phyloP scores from a whole-genome alignment of 2,113 vertebrate species.

The Anthoscopus minutus region DNA sequence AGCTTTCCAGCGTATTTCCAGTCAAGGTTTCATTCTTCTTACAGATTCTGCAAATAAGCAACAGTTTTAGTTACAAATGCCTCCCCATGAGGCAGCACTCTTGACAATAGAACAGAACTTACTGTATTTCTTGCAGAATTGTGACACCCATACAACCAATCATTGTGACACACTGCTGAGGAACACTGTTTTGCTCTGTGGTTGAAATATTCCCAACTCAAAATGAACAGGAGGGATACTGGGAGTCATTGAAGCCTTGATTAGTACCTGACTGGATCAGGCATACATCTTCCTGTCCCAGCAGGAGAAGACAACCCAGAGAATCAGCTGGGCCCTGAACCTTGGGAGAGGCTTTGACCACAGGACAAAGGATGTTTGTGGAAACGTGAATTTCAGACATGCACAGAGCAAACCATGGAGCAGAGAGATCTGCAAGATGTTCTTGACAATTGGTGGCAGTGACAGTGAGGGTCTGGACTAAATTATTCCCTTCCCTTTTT shows the following conservation, averaged over 20 bases:
- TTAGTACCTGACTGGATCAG: conserved; percentile 15
- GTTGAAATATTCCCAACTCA: conserved; percentile 31
- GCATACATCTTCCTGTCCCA: background rate
- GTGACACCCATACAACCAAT: conserved; percentile 50
- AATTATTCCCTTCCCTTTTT: background rate
- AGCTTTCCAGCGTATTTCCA: conserved; percentile 61
- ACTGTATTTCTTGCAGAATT: conserved; percentile 53
- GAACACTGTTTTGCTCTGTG: conserved; percentile 23
- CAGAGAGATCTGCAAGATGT: background rate
- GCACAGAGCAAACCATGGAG: accelerated
- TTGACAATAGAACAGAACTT: conserved; percentile 30
- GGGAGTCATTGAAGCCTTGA: conserved; percentile 36
- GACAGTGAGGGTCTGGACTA: background rate
- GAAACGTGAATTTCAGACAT: background rate
- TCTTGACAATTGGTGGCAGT: background rate
- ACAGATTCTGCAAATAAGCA: conserved; percentile 54
- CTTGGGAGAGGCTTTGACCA: background rate
- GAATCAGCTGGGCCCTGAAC: background rate
- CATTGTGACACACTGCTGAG: conserved; percentile 51
- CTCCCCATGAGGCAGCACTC: conserved; percentile 61
- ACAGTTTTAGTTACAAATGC: conserved; percentile 70
- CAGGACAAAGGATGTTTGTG: background rate
- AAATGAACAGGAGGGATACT: background rate
- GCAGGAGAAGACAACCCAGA: background rate
- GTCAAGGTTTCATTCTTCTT: conserved; percentile 57